Evolutionary conservation across 64 coral and sea anemone genomes (phyloP), one percentile per base, ranked within the genome.

Genomic region (Stichodactyla helianthus): DNA sequence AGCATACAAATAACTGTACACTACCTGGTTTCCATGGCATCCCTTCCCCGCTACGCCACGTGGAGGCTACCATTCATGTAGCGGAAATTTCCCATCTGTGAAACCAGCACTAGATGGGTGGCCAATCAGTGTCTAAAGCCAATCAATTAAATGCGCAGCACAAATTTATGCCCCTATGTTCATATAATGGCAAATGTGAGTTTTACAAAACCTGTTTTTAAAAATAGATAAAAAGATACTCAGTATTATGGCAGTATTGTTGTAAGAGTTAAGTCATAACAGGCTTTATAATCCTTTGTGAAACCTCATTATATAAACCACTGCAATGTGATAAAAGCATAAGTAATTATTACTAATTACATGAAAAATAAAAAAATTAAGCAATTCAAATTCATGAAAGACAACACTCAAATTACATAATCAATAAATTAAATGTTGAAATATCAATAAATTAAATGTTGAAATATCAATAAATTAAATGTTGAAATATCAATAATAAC

Each of bases 1-100:
- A 65, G 62, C 22, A 22, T n/a, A 65, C 0, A 64, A 20, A 64
- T 64, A 20, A 65, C 62, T 65, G 62, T 65, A n/a, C 22, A n/a
- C 14, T 65, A n/a, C 5, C 20, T 7, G 19, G 62, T 65, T 65
- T n/a, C 62, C 62, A 79, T 79, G 26, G 26, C 77, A 79, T 52
- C 77, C 77, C 77, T 79, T 79, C 77, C 77, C 77, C 17, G 77
- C 77, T 79, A 79, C 35, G 77, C 77, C 77, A 79, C 77, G 35
- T 50, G 77, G 77, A 79, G 77, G 77, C 77, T 79, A 79, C 77
- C 77, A 79, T 79, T 79, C 77, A 79, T 79, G 77, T 79, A 79
- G 50, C 77, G 17, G 77, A 79, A 79, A 79, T 79, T 79, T 79
- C 35, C 77, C 77, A 79, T 50, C 77, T 51, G 62, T 65, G 62